Conservation (phyloP, 2,797 vertebrate genomes). For the Aulostomus chinensis region DNA sequence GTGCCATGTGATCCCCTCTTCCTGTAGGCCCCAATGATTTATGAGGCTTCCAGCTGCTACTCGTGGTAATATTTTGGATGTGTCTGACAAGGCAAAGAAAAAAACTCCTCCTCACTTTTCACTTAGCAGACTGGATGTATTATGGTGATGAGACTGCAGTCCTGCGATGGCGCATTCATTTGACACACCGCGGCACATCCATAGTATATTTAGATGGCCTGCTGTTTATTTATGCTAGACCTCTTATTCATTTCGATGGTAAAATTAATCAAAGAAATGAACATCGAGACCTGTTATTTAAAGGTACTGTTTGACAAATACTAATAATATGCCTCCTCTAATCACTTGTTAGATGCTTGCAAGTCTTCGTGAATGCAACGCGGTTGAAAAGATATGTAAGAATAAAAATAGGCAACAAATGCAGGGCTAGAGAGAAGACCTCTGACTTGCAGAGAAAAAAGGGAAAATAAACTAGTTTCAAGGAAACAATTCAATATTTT, state of each 20-base stretch:
- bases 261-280: slow-evolving; percentile 37
- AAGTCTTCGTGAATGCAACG: too few species aligned
- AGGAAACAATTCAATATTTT: too few species aligned
- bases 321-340: too few species aligned
- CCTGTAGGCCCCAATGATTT: slow-evolving; percentile 74
- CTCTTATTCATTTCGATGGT: slow-evolving; percentile 25
- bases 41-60: slow-evolving; percentile 70
- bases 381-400: too few species aligned
- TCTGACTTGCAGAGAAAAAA: too few species aligned
- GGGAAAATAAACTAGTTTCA: too few species aligned
- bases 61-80: slow-evolving; percentile 59
- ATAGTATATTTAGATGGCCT: slow-evolving; percentile 29
- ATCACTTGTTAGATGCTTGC: too few species aligned
- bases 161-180: slow-evolving; percentile 32
- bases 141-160: slow-evolving; percentile 56
- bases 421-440: too few species aligned
- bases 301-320: too few species aligned
- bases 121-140: slow-evolving; percentile 45
- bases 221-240: slow-evolving; percentile 22
- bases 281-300: neutral
- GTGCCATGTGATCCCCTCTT: slow-evolving; percentile 63
- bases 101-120: slow-evolving; percentile 56
- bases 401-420: too few species aligned
- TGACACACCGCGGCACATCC: slow-evolving; percentile 33
- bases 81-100: slow-evolving; percentile 45